Evolutionary conservation across 2,797 vertebrate genomes (phyloP).

Genomic region (Myotis pilosus): DNA sequence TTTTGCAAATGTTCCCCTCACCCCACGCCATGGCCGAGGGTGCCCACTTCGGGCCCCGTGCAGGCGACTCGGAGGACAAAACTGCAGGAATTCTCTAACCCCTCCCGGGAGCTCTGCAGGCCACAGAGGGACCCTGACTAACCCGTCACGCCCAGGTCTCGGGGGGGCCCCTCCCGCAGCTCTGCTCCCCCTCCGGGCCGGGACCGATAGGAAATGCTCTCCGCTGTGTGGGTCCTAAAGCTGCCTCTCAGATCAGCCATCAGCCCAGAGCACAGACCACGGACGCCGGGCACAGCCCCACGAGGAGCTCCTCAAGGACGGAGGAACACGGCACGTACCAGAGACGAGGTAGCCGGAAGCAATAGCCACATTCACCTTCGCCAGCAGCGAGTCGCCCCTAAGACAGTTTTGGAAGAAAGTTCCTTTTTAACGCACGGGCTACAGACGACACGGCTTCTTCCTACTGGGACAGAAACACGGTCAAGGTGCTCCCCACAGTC

Average conservation of each 20-base stretch:
- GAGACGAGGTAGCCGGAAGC: slow-evolving; percentile 99
- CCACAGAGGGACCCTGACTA: background rate
- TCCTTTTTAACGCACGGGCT: slow-evolving; percentile 37
- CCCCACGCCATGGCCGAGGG: too few relatives aligned
- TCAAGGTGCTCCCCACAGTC: slow-evolving; percentile 14
- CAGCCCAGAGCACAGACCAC: background rate
- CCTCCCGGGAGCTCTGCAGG: background rate
- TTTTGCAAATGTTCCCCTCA: too few relatives aligned
- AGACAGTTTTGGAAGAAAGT: slow-evolving; percentile 71
- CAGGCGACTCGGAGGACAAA: background rate
- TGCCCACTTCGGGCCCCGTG: too few relatives aligned
- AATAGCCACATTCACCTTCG: slow-evolving; percentile 95
- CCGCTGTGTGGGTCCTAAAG: background rate
- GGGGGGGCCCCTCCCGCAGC: background rate
- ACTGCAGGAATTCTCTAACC: background rate
- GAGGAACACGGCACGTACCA: slow-evolving; percentile 84
- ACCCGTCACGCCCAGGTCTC: background rate
- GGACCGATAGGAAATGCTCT: background rate
- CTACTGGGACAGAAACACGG: background rate
- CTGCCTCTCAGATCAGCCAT: background rate
- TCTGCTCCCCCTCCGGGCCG: background rate
- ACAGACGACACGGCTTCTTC: background rate
- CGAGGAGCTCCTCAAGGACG: background rate
- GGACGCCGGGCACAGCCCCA: background rate
- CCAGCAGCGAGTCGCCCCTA: slow-evolving; percentile 95